These are phyloP conservation scores for Zenarchopterus dispar DNA, from an alignment of 2,797 vertebrate genomes.

Conservation along the genomic window DNA sequence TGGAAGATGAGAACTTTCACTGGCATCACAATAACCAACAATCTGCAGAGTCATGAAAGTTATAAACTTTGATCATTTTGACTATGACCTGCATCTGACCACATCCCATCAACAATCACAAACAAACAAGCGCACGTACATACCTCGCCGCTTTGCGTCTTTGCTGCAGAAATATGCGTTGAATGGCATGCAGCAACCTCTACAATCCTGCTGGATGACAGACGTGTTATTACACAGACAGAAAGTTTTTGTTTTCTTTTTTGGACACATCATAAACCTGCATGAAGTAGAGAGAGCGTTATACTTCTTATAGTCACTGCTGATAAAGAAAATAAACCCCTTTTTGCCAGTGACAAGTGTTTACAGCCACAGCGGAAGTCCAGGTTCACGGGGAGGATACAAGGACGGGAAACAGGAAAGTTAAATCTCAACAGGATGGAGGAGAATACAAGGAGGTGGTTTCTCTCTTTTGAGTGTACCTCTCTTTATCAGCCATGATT, in stretches of 20 bases:
- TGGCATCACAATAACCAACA: neutral
- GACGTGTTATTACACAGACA: accelerated
- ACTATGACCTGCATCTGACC: too few species aligned
- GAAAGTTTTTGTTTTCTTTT: too few species aligned
- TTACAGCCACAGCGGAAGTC: neutral
- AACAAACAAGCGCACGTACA: neutral
- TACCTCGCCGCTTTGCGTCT: slow-evolving; percentile 87
- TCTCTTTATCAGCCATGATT: slow-evolving; percentile 92
- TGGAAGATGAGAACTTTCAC: slow-evolving; percentile 49
- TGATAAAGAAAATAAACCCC: neutral
- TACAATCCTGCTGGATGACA: slow-evolving; percentile 51
- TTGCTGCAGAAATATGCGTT: slow-evolving; percentile 90
- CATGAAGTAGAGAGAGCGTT: neutral
- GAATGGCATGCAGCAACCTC: slow-evolving; percentile 93
- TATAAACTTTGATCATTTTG: too few species aligned
- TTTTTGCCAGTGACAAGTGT: neutral
- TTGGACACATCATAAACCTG: too few species aligned
- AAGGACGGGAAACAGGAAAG: slow-evolving; percentile 43
- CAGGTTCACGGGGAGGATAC: slow-evolving; percentile 12
- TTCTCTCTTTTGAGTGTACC: slow-evolving; percentile 75
- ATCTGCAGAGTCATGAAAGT: neutral
- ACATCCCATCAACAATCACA: neutral
- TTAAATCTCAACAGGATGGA: slow-evolving; percentile 31
- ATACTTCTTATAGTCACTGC: neutral
- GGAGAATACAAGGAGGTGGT: neutral